These are phyloP conservation scores for Scatophagus argus DNA, from an alignment of 2,113 vertebrate species.

Conservation along the genomic window DNA sequence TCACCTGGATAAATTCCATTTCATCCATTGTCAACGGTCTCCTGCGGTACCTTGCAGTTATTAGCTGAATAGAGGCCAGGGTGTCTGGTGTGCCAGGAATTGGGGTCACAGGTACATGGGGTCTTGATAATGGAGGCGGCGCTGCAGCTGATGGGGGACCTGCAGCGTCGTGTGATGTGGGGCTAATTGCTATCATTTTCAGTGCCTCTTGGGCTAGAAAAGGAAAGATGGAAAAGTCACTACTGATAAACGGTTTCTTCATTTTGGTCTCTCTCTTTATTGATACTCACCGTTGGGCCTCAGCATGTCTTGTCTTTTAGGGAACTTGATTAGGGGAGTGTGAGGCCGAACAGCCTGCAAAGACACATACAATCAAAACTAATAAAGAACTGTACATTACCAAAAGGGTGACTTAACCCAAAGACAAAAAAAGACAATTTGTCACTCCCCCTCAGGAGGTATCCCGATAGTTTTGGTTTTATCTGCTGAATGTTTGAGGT, in stretches of 20 bases:
- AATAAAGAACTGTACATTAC: background rate
- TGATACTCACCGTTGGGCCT: constrained; percentile 81
- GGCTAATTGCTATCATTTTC: constrained; percentile 63
- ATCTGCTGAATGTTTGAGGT: background rate
- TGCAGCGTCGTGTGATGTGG: constrained; percentile 55
- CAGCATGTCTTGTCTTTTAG: constrained; percentile 67
- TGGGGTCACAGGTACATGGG: constrained; percentile 59
- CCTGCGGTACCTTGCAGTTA: constrained; percentile 82
- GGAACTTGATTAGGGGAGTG: constrained; percentile 85
- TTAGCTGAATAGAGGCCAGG: constrained; percentile 73
- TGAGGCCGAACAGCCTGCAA: constrained; percentile 83
- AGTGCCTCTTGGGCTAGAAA: constrained; percentile 76
- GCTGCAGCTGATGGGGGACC: constrained; percentile 40
- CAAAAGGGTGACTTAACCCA: background rate
- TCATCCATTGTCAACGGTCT: constrained; percentile 77
- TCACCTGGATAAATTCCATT: constrained; percentile 86
- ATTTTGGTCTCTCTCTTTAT: background rate
- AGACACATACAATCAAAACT: constrained; percentile 12
- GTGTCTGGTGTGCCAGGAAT: constrained; percentile 77
- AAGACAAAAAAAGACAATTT: background rate
- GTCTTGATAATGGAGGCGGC: constrained; percentile 51
- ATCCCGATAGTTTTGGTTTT: background rate
- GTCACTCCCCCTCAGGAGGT: background rate
- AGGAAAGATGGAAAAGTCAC: background rate
- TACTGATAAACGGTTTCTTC: background rate